A percentile compares a stretch with the other conserved stretches of the same genome.
Conservation (phyloP, 2,888 invertebrate species). For the Ochropleura leucogaster region DNA sequence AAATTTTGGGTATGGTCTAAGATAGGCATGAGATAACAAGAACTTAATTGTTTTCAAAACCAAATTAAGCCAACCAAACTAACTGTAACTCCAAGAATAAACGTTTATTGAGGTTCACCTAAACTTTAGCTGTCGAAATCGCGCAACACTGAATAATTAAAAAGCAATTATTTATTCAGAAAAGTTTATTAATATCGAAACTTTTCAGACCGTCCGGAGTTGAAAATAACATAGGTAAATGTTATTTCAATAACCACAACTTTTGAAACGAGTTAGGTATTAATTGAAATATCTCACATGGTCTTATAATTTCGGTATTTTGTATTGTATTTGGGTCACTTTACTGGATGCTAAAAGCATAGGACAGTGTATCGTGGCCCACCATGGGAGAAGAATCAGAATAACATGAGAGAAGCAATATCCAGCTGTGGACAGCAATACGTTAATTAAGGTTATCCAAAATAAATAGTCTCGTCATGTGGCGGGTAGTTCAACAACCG, state of each 20-base stretch:
- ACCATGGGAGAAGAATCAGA: too few species aligned
- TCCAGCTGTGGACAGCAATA: neutral
- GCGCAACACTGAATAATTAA: conserved; percentile 16
- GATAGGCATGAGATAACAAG: conserved; percentile 6
- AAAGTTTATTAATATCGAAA: conserved; percentile 27
- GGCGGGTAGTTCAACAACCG: conserved; percentile 38
- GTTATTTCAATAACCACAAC: conserved; percentile 20
- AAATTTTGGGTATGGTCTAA: neutral
- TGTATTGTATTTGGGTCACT: neutral
- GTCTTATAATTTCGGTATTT: neutral
- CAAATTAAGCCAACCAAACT: conserved; percentile 31
- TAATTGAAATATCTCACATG: conserved; percentile 10
- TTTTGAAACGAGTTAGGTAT: conserved; percentile 30
- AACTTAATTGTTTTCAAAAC: conserved; percentile 31
- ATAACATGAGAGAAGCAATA: neutral
- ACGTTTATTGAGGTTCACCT: conserved; percentile 11
- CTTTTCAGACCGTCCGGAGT: conserved; percentile 31
- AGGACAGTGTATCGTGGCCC: neutral
- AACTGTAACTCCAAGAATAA: neutral
- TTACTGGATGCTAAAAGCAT: neutral
- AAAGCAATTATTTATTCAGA: conserved; percentile 34
- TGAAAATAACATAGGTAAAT: conserved; percentile 20
- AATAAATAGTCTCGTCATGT: conserved; percentile 36
- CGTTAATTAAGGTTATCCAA: conserved; percentile 20
- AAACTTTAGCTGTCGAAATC: conserved; percentile 12